Evolutionary conservation across 1,140 invertebrate species (phyloP).

Genomic region (Scaptomyza hsui): DNA sequence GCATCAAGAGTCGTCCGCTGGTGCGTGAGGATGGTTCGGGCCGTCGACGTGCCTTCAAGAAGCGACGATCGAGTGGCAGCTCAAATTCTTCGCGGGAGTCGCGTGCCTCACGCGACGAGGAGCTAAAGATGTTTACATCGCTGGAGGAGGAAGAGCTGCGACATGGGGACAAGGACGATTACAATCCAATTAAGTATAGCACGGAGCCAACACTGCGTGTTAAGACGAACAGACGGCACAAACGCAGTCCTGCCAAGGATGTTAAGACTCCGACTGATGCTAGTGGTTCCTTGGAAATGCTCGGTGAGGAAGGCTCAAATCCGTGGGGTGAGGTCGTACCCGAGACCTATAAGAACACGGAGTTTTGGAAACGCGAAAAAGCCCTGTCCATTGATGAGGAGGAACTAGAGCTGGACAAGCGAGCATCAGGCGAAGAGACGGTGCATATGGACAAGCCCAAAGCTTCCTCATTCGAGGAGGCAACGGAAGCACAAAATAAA

Average conservation of each 20-base stretch:
- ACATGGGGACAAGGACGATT: slow-evolving; percentile 67
- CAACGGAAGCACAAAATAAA: slow-evolving; percentile 67
- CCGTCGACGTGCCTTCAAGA: slow-evolving; percentile 85
- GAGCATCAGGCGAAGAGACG: slow-evolving; percentile 47
- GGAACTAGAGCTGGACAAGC: slow-evolving; percentile 57
- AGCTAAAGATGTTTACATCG: slow-evolving; percentile 86
- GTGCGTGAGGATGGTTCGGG: slow-evolving; percentile 86
- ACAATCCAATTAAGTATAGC: slow-evolving; percentile 78
- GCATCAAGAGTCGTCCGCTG: slow-evolving; percentile 86
- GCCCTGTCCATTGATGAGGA: slow-evolving; percentile 80
- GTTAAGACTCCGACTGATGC: slow-evolving; percentile 30
- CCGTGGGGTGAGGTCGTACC: slow-evolving; percentile 79
- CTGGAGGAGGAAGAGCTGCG: slow-evolving; percentile 86
- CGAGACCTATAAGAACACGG: slow-evolving; percentile 81
- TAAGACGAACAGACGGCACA: slow-evolving; percentile 71
- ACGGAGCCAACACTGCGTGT: slow-evolving; percentile 69
- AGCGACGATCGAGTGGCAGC: slow-evolving; percentile 85
- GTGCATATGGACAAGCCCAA: slow-evolving; percentile 50
- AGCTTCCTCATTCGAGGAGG: slow-evolving; percentile 74
- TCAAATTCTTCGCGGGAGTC: slow-evolving; percentile 86
- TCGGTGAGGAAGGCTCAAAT: slow-evolving; percentile 73
- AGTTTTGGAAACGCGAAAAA: slow-evolving; percentile 82
- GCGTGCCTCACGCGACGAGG: slow-evolving; percentile 85
- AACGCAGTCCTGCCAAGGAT: slow-evolving; percentile 77
- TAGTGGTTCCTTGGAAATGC: slow-evolving; percentile 65